These are phyloP conservation scores for Halictus quadricinctus DNA, from an alignment of 2,888 invertebrate genomes.

Conservation along the genomic window DNA sequence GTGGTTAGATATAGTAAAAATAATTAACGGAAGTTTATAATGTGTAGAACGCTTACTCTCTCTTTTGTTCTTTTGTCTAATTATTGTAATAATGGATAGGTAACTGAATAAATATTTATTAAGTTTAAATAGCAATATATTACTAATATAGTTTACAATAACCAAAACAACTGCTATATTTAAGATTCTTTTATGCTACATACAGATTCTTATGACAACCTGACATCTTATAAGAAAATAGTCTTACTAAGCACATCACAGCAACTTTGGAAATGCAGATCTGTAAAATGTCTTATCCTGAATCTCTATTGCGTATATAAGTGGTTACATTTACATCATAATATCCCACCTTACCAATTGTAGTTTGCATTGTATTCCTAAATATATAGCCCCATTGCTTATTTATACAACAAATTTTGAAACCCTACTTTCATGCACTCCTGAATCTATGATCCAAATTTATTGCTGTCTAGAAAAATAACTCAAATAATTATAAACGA, in stretches of 20 bases:
- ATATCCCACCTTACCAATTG: slow-evolving; percentile 46
- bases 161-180: slow-evolving; percentile 68
- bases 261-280: slow-evolving; percentile 77
- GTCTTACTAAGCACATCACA: slow-evolving; percentile 76
- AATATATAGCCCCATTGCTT: slow-evolving; percentile 47
- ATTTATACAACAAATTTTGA: slow-evolving; percentile 49
- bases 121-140: slow-evolving; percentile 70
- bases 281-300: slow-evolving; percentile 67
- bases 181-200: slow-evolving; percentile 66
- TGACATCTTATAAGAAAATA: slow-evolving; percentile 74
- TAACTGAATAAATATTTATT: slow-evolving; percentile 54
- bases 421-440: slow-evolving; percentile 49
- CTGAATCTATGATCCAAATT: slow-evolving; percentile 46
- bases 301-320: slow-evolving; percentile 67
- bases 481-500: slow-evolving; percentile 30
- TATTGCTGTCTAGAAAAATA: slow-evolving; percentile 50
- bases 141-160: slow-evolving; percentile 75
- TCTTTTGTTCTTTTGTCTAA: not conserved
- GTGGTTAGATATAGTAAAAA: slow-evolving; percentile 24
- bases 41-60: slow-evolving; percentile 8
- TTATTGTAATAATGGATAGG: slow-evolving; percentile 38
- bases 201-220: slow-evolving; percentile 66
- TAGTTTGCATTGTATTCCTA: slow-evolving; percentile 45
- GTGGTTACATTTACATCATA: slow-evolving; percentile 53
- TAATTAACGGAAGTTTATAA: slow-evolving; percentile 31